These are phyloP conservation scores for Cordilura impudica DNA, from an alignment of 2,888 invertebrate genomes.

Conservation along the genomic window DNA sequence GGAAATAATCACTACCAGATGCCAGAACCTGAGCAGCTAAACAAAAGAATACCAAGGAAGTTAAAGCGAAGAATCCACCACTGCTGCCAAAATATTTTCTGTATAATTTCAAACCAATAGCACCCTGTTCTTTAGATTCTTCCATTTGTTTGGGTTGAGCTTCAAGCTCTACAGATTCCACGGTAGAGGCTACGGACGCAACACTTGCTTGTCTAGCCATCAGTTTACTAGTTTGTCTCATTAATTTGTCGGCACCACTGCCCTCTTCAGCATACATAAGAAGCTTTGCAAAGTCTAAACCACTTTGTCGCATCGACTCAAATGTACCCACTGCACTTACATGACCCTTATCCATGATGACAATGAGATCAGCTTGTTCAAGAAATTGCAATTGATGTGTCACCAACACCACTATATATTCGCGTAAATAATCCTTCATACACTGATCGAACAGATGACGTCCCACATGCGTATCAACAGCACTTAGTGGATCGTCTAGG, in stretches of 20 bases:
- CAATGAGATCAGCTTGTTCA: slow-evolving; percentile 81
- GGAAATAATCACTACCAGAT: slow-evolving; percentile 88
- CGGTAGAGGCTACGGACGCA: slow-evolving; percentile 78
- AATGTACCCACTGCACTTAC: slow-evolving; percentile 82
- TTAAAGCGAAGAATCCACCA: slow-evolving; percentile 82
- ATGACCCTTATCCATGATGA: slow-evolving; percentile 76
- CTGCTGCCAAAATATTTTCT: slow-evolving; percentile 84
- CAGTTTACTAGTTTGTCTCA: slow-evolving; percentile 67
- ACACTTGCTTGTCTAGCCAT: slow-evolving; percentile 74
- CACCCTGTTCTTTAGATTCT: slow-evolving; percentile 82
- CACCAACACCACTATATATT: slow-evolving; percentile 85
- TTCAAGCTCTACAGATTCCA: slow-evolving; percentile 79
- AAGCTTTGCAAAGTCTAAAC: slow-evolving; percentile 87
- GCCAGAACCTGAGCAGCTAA: slow-evolving; percentile 84
- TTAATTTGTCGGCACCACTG: slow-evolving; percentile 59
- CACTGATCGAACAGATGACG: slow-evolving; percentile 88
- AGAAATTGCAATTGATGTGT: slow-evolving; percentile 92
- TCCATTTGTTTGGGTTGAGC: slow-evolving; percentile 77
- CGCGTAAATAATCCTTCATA: slow-evolving; percentile 79
- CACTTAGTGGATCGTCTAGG: slow-evolving; percentile 93
- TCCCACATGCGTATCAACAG: slow-evolving; percentile 94
- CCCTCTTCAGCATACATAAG: slow-evolving; percentile 80
- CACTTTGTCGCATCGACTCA: slow-evolving; percentile 84
- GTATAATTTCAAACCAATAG: slow-evolving; percentile 81
- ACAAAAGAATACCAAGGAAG: slow-evolving; percentile 81